These are phyloP conservation scores for Xanthia icteritia DNA, from an alignment of 2,888 invertebrate species.

Conservation along the genomic window DNA sequence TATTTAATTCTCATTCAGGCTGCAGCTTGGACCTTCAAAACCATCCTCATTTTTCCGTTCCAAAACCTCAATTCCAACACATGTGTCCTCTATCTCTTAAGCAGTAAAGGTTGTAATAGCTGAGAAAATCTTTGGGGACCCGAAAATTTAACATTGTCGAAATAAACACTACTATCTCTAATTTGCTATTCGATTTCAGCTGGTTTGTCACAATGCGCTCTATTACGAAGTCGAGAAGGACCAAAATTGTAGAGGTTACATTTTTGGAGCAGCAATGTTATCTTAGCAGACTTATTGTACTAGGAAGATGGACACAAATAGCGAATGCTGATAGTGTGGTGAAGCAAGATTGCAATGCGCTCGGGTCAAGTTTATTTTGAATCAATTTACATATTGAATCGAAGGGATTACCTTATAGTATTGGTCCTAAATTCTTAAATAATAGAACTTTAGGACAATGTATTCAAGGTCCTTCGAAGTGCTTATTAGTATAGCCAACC, in stretches of 20 bases:
- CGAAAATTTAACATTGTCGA: conserved; percentile 51
- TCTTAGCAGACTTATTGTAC: conserved; percentile 66
- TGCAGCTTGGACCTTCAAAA: conserved; percentile 68
- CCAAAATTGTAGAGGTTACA: conserved; percentile 21
- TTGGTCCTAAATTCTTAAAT: conserved; percentile 56
- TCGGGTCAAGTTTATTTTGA: conserved; percentile 67
- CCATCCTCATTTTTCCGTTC: conserved; percentile 30
- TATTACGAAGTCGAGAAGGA: conserved; percentile 40
- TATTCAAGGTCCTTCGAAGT: conserved; percentile 27
- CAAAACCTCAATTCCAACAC: neutral
- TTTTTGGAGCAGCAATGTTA: conserved; percentile 13
- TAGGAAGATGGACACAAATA: conserved; percentile 70
- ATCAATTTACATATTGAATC: conserved; percentile 68
- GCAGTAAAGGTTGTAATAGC: conserved; percentile 49
- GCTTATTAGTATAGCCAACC: conserved; percentile 42
- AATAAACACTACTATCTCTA: conserved; percentile 44
- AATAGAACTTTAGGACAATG: conserved; percentile 44
- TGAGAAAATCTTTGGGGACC: conserved; percentile 12
- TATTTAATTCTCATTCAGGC: conserved; percentile 81
- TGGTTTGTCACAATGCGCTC: conserved; percentile 19
- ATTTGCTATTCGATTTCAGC: conserved; percentile 35
- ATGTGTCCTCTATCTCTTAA: conserved; percentile 5
- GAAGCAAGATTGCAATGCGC: conserved; percentile 69
- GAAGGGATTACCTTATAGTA: conserved; percentile 62
- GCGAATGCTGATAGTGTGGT: conserved; percentile 71